These are phyloP conservation scores for Adineta ricciae DNA, from an alignment of 2,888 invertebrate species.

Conservation along the genomic window DNA sequence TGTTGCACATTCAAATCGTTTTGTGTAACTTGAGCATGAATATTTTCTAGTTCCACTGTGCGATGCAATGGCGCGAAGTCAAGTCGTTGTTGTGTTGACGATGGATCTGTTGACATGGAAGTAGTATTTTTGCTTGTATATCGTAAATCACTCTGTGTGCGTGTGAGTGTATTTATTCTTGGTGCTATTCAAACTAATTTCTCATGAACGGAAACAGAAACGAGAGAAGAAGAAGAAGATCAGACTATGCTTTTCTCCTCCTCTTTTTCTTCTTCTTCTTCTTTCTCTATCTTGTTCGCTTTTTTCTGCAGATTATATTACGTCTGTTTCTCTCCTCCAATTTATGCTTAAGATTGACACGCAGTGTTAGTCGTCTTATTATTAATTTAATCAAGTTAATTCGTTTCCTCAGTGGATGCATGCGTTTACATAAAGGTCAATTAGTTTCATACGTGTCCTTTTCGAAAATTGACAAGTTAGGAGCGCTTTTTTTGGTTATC, in stretches of 20 bases:
- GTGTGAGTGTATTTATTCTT: neutral
- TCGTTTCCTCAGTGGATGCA: neutral
- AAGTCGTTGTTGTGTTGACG: neutral
- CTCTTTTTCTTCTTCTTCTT: neutral
- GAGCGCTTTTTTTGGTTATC: neutral
- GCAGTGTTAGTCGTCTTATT: neutral
- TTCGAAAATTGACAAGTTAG: neutral
- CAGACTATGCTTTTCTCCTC: neutral
- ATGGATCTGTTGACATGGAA: neutral
- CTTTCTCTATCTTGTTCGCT: too few relatives aligned
- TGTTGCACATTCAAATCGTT: neutral
- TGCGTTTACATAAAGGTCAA: neutral
- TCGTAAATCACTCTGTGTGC: neutral
- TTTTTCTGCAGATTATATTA: neutral
- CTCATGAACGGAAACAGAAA: neutral
- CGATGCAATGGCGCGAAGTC: neutral
- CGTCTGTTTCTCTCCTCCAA: neutral
- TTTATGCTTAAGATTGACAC: neutral
- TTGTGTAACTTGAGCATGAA: neutral
- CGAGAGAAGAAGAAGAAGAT: neutral
- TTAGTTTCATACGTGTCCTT: neutral
- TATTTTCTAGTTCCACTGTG: neutral
- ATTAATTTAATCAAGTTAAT: neutral
- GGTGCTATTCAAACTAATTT: neutral
- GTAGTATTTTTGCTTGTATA: neutral